Conservation (phyloP, 2,888 invertebrate genomes). For the Graphium colonna region DNA sequence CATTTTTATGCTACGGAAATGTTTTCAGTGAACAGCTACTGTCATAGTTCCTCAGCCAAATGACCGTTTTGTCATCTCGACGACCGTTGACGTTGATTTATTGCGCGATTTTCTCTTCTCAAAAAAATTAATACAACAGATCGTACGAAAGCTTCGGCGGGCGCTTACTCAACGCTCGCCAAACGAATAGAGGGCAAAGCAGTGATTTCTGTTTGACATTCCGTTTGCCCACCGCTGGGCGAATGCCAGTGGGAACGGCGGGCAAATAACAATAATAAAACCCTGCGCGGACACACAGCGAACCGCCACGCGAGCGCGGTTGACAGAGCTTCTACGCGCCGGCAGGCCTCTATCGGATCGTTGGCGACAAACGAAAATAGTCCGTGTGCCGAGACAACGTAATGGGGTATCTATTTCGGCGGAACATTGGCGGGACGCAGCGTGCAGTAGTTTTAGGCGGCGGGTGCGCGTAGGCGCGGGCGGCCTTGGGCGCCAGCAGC, state of each 20-base stretch:
- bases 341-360: conserved; percentile 35
- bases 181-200: not conserved
- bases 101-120: conserved; percentile 38
- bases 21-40: conserved; percentile 18
- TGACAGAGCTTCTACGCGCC: conserved; percentile 24
- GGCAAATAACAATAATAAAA: not conserved
- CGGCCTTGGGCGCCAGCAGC: conserved; percentile 68
- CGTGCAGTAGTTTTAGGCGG: conserved; percentile 61
- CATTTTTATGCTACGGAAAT: not conserved
- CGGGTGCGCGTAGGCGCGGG: conserved; percentile 72
- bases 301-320: not conserved
- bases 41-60: conserved; percentile 40
- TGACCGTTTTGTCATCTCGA: conserved; percentile 44
- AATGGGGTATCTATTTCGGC: conserved; percentile 68
- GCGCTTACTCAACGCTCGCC: conserved; percentile 11
- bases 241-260: not conserved
- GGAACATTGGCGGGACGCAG: conserved; percentile 56
- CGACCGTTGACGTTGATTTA: conserved; percentile 55
- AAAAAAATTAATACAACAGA: not conserved
- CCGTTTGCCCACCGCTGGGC: not conserved
- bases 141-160: conserved; percentile 18
- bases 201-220: conserved; percentile 3
- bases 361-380: conserved; percentile 69
- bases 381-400: conserved; percentile 65
- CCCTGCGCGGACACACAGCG: not conserved